phyloP scores from a whole-genome alignment of 2,113 vertebrate species.

The Oostethus manadensis region DNA sequence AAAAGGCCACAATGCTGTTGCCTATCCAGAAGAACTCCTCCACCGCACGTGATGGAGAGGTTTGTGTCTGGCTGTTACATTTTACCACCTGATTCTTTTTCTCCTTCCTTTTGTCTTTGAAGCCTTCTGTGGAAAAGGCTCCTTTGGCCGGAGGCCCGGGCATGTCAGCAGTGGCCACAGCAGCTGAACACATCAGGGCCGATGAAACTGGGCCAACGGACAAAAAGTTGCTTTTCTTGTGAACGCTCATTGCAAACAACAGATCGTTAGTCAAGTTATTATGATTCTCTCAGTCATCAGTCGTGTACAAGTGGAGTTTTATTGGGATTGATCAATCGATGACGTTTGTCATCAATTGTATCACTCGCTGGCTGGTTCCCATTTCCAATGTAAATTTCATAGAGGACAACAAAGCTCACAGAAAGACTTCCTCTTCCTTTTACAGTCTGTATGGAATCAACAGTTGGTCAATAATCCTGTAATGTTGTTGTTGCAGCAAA shows the following conservation, averaged over 20 bases:
- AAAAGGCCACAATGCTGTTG: conserved; percentile 71
- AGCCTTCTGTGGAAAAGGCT: conserved; percentile 31
- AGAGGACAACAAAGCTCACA: conserved; percentile 1
- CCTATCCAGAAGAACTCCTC: conserved; percentile 84
- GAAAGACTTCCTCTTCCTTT: conserved; percentile 8
- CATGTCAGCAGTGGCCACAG: conserved; percentile 41
- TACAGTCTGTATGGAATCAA: conserved; percentile 23
- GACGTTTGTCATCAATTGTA: background rate
- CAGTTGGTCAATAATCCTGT: conserved; percentile 44
- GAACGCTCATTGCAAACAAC: conserved; percentile 26
- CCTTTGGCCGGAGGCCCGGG: conserved; percentile 42
- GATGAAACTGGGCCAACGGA: conserved; percentile 35
- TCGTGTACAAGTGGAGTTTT: background rate
- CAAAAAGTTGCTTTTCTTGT: conserved; percentile 34
- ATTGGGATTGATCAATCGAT: background rate
- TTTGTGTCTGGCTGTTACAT: conserved; percentile 51
- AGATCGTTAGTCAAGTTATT: background rate
- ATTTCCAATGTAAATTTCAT: conserved; percentile 9
- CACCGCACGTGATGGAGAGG: conserved; percentile 62
- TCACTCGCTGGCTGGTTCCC: background rate
- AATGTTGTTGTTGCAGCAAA: conserved; percentile 21
- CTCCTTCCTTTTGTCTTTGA: conserved; percentile 16
- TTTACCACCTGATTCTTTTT: conserved; percentile 13
- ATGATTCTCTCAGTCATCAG: background rate
- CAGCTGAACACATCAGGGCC: conserved; percentile 28